Evolutionary conservation across 2,113 vertebrate genomes (phyloP).

Genomic region (Centropristis striata): DNA sequence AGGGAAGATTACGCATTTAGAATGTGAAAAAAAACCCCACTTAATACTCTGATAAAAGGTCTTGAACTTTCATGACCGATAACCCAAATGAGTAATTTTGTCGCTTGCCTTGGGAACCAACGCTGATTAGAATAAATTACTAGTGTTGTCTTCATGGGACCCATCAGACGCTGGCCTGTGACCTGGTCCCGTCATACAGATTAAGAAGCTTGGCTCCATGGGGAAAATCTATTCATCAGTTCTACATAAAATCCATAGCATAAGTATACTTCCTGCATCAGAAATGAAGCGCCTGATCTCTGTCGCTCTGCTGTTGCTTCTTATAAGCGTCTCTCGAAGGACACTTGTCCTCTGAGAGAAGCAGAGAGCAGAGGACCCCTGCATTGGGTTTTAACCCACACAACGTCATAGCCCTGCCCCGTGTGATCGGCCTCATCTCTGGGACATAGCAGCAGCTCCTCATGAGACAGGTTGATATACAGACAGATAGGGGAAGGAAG

Average conservation of each 20-base stretch:
- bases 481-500: constrained; percentile 49
- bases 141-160: constrained; percentile 10
- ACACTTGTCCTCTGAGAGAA: constrained; percentile 38
- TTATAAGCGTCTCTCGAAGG: constrained; percentile 34
- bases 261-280: constrained; percentile 1
- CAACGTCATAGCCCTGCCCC: constrained; percentile 8
- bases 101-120: not conserved
- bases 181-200: constrained; percentile 5
- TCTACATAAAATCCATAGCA: constrained; percentile 3
- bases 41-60: constrained; percentile 31
- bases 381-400: constrained; percentile 39
- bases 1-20: not conserved
- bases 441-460: constrained; percentile 53
- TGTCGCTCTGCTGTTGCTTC: constrained; percentile 36
- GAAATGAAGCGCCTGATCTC: not conserved
- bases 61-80: constrained; percentile 30
- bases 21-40: not conserved
- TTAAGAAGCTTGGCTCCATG: not conserved
- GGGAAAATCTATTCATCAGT: constrained; percentile 8
- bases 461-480: constrained; percentile 58
- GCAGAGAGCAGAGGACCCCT: constrained; percentile 34
- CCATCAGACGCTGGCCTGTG: constrained; percentile 5
- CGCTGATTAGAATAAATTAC: constrained; percentile 35
- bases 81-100: constrained; percentile 38
- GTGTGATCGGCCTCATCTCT: constrained; percentile 44